A percentile compares a stretch with the other conserved stretches of the same genome.
phyloP scores from a whole-genome alignment of 37 sponge, comb jelly and placozoan species.

The Crambe crambe region DNA sequence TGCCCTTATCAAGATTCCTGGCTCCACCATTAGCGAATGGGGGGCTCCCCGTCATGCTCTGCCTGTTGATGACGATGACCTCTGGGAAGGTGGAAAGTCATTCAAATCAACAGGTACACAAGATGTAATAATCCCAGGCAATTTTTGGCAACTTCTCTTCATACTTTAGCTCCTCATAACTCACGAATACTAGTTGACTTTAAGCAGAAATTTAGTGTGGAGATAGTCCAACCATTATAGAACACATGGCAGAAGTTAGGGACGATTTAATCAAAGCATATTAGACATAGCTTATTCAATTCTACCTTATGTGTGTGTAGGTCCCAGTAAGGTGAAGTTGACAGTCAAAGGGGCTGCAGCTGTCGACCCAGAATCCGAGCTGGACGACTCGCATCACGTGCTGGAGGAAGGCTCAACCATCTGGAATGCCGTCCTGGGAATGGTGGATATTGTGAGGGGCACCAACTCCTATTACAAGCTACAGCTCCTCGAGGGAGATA shows the following conservation, averaged over 20 bases:
- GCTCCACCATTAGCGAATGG: slow-evolving; percentile 79
- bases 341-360: slow-evolving; percentile 87
- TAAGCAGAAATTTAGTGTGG: too few species aligned
- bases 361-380: slow-evolving; percentile 89
- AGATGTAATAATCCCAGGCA: too few species aligned
- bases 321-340: slow-evolving; percentile 67
- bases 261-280: too few species aligned
- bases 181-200: too few species aligned
- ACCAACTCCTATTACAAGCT: slow-evolving; percentile 99
- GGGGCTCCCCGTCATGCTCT: slow-evolving; percentile 62
- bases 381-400: slow-evolving; percentile 82
- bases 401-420: slow-evolving; percentile 56
- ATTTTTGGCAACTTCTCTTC: too few species aligned
- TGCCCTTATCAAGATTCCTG: slow-evolving; percentile 58
- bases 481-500: slow-evolving; percentile 87
- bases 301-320: too few species aligned
- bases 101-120: slow-evolving; percentile 53
- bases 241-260: too few species aligned
- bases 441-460: slow-evolving; percentile 89
- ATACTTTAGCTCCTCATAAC: too few species aligned
- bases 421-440: slow-evolving; percentile 96
- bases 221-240: too few species aligned
- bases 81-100: slow-evolving; percentile 2
- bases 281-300: too few species aligned
- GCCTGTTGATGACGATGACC: slow-evolving; percentile 6